Evolutionary conservation across 2,113 vertebrate species (phyloP).

Genomic region (Leptocoma aspasia): DNA sequence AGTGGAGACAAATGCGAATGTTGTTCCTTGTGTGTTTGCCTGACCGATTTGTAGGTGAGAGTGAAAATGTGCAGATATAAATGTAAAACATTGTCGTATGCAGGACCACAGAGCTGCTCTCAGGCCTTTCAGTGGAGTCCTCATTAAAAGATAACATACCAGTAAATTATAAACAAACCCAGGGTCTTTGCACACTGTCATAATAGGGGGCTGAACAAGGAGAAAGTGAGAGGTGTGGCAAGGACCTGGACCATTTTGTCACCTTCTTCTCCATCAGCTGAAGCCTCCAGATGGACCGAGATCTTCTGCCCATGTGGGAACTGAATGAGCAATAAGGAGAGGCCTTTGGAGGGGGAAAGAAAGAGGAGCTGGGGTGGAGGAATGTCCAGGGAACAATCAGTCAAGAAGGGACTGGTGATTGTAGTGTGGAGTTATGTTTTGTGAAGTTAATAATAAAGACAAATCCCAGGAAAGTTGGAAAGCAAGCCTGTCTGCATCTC

Average conservation of each 20-base stretch:
- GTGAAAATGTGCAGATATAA: not conserved
- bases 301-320: not conserved
- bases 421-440: not conserved
- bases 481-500: not conserved
- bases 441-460: not conserved
- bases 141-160: not conserved
- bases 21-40: not conserved
- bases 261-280: not conserved
- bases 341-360: not conserved
- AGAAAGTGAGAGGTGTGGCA: not conserved
- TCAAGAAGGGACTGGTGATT: not conserved
- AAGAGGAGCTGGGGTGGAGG: not conserved
- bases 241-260: not conserved
- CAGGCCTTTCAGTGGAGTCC: not conserved
- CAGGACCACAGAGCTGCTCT: not conserved
- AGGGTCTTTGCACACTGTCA: rapidly evolving
- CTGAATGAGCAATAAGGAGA: not conserved
- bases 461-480: not conserved
- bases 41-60: not conserved
- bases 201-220: not conserved
- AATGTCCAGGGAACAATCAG: not conserved
- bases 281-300: not conserved
- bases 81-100: not conserved
- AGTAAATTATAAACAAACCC: not conserved
- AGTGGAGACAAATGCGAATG: not conserved